Percentiles rank a stretch among this genome's conserved stretches.
These are phyloP conservation scores for Notothenia coriiceps DNA, from an alignment of 2,113 vertebrate species.

Conservation along the genomic window DNA sequence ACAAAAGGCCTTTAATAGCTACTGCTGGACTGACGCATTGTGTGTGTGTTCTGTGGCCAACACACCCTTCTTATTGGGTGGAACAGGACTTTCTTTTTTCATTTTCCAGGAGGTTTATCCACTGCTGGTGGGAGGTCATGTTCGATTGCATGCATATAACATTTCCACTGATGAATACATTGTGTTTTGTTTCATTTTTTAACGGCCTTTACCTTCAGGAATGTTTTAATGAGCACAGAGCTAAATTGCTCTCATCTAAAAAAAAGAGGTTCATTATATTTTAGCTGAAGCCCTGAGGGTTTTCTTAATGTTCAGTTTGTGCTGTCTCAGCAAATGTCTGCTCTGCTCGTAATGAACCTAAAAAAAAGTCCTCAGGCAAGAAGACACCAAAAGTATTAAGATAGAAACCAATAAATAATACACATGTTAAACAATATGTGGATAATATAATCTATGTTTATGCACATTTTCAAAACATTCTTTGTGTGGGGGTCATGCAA, in stretches of 20 bases:
- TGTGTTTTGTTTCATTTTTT: not conserved
- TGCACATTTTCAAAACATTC: too few relatives aligned
- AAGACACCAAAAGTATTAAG: not conserved
- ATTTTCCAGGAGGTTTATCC: too few relatives aligned
- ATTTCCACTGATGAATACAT: not conserved
- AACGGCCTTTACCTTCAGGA: not conserved
- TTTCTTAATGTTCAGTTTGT: slow-evolving; percentile 15
- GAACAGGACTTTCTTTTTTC: slow-evolving; percentile 19
- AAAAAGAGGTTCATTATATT: not conserved
- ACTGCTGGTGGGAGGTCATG: not conserved
- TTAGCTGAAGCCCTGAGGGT: not conserved
- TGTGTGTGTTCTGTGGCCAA: not conserved
- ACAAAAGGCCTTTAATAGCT: slow-evolving; percentile 56
- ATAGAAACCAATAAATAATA: not conserved
- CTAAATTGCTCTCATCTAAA: not conserved
- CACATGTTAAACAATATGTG: not conserved
- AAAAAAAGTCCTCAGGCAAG: not conserved
- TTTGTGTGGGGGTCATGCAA: slow-evolving; percentile 1
- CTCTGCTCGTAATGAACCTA: not conserved
- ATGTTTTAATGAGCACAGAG: slow-evolving; percentile 17
- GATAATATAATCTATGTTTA: not conserved
- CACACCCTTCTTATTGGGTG: slow-evolving; percentile 52
- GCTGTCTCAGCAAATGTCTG: not conserved
- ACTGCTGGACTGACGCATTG: slow-evolving; percentile 35
- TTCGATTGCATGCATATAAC: not conserved